Evolutionary conservation across 2,797 vertebrate species (phyloP).

Genomic region (Cyprinella venusta): DNA sequence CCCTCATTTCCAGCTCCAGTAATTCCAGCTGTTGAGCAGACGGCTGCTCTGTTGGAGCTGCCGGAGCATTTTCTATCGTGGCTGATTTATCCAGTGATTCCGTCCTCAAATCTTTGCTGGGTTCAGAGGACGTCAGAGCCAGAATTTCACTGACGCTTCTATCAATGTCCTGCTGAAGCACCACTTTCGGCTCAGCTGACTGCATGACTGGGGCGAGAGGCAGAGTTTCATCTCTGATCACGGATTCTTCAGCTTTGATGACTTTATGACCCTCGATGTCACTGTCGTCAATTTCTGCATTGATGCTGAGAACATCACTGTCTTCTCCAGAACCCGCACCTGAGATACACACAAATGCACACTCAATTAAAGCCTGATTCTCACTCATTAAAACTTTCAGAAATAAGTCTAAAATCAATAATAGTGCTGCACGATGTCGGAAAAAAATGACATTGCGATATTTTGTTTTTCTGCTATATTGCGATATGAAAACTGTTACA

Average conservation of each 20-base stretch:
- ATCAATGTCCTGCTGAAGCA: conserved; percentile 94
- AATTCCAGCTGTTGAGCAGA: conserved; percentile 95
- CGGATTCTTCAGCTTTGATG: conserved; percentile 73
- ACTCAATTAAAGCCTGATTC: not conserved
- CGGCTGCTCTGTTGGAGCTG: conserved; percentile 71
- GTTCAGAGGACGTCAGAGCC: conserved; percentile 75
- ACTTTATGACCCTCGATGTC: conserved; percentile 93
- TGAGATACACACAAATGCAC: conserved; percentile 13
- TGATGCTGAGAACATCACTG: conserved; percentile 96
- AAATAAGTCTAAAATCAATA: not conserved
- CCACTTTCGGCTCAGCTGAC: conserved; percentile 74
- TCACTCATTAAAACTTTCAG: not conserved
- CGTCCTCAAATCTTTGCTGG: conserved; percentile 58
- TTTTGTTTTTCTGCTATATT: too few species aligned
- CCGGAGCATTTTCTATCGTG: not conserved
- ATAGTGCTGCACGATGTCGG: too few species aligned
- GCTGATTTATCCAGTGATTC: not conserved
- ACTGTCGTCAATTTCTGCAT: conserved; percentile 93
- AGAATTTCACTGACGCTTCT: conserved; percentile 95
- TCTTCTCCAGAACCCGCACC: conserved; percentile 86
- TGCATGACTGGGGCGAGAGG: not conserved
- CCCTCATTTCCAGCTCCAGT: conserved; percentile 96
- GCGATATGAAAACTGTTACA: too few species aligned
- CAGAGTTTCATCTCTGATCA: conserved; percentile 52
- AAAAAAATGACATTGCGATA: too few species aligned